A percentile compares a stretch with the other conserved stretches of the same genome.
These are phyloP conservation scores for Pampusana beccarii DNA, from an alignment of 2,113 vertebrate genomes.

Conservation along the genomic window DNA sequence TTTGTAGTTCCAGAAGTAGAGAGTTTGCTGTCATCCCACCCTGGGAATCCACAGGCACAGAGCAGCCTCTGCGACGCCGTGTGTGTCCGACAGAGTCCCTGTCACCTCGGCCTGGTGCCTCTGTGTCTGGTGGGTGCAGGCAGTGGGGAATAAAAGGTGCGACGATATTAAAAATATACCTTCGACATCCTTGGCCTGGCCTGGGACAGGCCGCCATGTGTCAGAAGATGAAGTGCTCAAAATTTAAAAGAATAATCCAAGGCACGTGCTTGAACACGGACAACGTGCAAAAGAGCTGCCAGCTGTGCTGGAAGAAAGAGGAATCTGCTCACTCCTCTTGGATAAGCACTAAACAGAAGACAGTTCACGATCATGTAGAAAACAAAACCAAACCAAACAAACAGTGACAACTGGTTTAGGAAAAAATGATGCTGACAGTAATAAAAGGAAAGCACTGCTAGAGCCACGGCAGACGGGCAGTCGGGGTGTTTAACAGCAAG, in stretches of 20 bases:
- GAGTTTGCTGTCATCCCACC: not conserved
- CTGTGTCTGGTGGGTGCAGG: not conserved
- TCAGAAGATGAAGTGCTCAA: not conserved
- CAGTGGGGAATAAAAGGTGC: not conserved
- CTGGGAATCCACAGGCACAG: not conserved
- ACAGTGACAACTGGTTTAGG: not conserved
- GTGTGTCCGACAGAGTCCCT: no score
- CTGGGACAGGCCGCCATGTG: not conserved
- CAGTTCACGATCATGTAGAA: not conserved
- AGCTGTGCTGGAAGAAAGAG: not conserved
- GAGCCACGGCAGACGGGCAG: not conserved
- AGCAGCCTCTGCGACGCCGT: not conserved
- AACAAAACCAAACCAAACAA: no score
- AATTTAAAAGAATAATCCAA: not conserved
- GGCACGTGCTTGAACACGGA: not conserved
- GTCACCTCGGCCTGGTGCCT: not conserved
- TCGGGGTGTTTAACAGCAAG: conserved; percentile 68
- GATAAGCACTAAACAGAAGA: not conserved
- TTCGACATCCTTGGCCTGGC: not conserved
- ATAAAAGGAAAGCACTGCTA: not conserved
- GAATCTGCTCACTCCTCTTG: not conserved
- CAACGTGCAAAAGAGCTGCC: not conserved
- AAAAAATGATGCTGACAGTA: not conserved
- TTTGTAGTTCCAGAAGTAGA: not conserved
- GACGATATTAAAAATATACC: not conserved